Conservation (phyloP, 2,113 vertebrate genomes). For the Baryphthengus martii region DNA sequence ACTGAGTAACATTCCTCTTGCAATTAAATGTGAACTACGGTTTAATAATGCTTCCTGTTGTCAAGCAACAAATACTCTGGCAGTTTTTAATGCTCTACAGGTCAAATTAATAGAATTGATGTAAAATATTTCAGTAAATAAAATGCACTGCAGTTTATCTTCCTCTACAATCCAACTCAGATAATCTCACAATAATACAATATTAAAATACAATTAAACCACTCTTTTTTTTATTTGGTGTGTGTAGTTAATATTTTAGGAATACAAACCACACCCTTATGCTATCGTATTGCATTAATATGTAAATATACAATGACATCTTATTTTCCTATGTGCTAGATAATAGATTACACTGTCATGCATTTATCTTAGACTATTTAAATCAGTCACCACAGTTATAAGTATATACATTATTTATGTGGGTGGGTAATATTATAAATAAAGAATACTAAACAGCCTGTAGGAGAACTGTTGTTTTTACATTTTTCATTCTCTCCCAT, state of each 20-base stretch:
- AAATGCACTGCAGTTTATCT: neutral
- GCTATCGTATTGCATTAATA: neutral
- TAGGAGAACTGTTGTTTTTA: neutral
- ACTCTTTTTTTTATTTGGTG: neutral
- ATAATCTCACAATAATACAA: neutral
- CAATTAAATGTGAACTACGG: neutral
- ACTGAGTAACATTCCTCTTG: neutral
- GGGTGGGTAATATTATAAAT: neutral
- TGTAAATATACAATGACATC: neutral
- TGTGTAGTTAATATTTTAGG: neutral
- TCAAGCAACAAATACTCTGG: neutral
- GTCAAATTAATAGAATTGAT: neutral
- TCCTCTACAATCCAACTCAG: neutral
- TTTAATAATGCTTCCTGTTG: neutral
- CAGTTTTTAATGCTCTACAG: neutral
- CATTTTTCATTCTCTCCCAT: neutral
- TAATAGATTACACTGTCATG: neutral
- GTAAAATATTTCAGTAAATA: slow-evolving; percentile 31
- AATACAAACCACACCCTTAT: neutral
- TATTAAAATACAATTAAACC: slow-evolving; percentile 12
- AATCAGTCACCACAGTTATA: neutral
- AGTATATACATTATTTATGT: slow-evolving; percentile 4
- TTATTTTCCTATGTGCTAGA: neutral
- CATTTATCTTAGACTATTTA: slow-evolving; percentile 9
- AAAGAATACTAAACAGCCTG: neutral